Evolutionary conservation across 2,888 invertebrate species (phyloP).

Genomic region (Leptopilina drosophilae): DNA sequence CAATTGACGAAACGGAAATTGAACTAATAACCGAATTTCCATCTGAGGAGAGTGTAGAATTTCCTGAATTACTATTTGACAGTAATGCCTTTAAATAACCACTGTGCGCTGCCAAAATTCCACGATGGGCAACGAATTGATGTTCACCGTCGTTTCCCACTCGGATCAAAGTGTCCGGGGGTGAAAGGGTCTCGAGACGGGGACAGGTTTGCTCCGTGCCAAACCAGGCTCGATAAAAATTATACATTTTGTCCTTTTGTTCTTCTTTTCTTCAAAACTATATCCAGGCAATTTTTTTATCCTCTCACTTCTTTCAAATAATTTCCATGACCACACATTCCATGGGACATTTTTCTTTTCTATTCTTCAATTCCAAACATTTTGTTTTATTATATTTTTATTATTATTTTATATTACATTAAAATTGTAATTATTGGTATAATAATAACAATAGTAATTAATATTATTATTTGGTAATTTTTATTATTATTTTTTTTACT

Average conservation of each 20-base stretch:
- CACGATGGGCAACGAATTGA: slow-evolving; percentile 84
- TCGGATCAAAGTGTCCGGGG: slow-evolving; percentile 82
- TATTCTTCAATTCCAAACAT: too few species aligned
- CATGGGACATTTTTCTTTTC: too few species aligned
- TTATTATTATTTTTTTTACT: too few species aligned
- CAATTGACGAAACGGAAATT: slow-evolving; percentile 73
- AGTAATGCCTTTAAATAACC: slow-evolving; percentile 85
- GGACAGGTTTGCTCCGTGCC: slow-evolving; percentile 68
- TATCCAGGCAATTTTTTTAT: too few species aligned
- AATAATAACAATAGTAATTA: too few species aligned
- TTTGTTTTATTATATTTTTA: too few species aligned
- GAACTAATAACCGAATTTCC: slow-evolving; percentile 65
- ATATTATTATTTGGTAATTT: too few species aligned
- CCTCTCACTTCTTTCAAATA: not conserved
- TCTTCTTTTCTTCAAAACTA: not conserved
- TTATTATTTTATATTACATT: too few species aligned
- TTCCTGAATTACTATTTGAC: slow-evolving; percentile 60
- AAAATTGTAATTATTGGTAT: too few species aligned
- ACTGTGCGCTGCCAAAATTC: slow-evolving; percentile 83
- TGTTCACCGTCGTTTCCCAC: slow-evolving; percentile 81
- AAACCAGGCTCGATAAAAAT: slow-evolving; percentile 77
- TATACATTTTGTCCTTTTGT: slow-evolving; percentile 70
- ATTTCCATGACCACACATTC: too few species aligned
- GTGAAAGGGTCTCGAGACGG: slow-evolving; percentile 71
- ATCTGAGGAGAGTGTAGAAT: slow-evolving; percentile 47